phyloP scores from a whole-genome alignment of 2,113 vertebrate genomes.

The Vimba vimba region DNA sequence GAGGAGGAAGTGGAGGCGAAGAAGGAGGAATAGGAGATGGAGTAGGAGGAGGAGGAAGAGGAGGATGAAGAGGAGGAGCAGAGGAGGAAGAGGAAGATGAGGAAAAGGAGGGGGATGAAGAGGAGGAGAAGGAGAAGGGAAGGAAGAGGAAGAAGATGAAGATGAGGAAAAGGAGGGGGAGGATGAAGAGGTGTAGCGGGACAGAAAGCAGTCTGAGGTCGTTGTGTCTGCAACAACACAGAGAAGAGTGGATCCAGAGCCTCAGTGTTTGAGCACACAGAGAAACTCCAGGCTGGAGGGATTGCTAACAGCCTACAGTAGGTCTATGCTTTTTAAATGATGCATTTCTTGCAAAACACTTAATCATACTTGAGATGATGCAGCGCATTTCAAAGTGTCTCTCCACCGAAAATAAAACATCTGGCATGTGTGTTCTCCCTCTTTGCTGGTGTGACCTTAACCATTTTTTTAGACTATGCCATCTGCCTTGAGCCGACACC shows the following conservation, averaged over 20 bases:
- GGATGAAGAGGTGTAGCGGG: neutral
- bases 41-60: too few species aligned
- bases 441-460: neutral
- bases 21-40: too few species aligned
- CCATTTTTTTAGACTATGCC: neutral
- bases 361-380: slow-evolving; percentile 44
- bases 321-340: slow-evolving; percentile 44
- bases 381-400: slow-evolving; percentile 5
- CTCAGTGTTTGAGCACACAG: slow-evolving; percentile 10
- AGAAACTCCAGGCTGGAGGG: slow-evolving; percentile 39
- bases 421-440: neutral
- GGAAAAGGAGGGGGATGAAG: too few species aligned
- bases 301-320: slow-evolving; percentile 45
- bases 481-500: neutral
- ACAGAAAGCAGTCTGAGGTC: neutral
- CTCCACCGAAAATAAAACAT: slow-evolving; percentile 1
- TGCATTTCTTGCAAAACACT: slow-evolving; percentile 53
- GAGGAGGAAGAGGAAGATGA: too few species aligned
- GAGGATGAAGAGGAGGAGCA: too few species aligned
- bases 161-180: too few species aligned
- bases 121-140: too few species aligned
- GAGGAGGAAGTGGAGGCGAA: too few species aligned
- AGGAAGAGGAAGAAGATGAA: too few species aligned
- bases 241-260: neutral
- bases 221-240: slow-evolving; percentile 37